A percentile compares a stretch with the other conserved stretches of the same genome.
Evolutionary conservation across 1,140 invertebrate species (phyloP).

Genomic region (Microplitis demolitor): DNA sequence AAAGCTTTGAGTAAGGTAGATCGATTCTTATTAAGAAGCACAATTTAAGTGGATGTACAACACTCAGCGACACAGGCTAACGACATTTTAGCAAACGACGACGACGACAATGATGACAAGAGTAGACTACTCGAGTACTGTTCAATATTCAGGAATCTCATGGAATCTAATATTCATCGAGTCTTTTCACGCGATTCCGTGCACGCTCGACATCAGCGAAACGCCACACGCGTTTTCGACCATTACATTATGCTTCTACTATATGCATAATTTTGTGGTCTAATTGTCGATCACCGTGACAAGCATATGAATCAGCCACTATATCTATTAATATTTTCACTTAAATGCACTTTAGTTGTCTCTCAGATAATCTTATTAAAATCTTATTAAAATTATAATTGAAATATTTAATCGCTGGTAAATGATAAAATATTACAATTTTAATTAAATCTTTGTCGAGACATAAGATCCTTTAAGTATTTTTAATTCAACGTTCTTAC

Average conservation of each 20-base stretch:
- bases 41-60: not conserved
- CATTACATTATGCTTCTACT: not conserved
- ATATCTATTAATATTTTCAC: no score
- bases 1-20: not conserved
- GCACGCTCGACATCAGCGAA: conserved; percentile 11
- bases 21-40: not conserved
- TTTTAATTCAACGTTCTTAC: no score
- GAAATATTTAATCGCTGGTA: no score
- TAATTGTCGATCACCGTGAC: conserved; percentile 13
- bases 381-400: no score
- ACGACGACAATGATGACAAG: no score
- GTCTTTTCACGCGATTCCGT: conserved; percentile 15
- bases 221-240: conserved; percentile 7
- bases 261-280: conserved; percentile 8
- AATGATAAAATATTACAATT: no score
- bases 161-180: conserved; percentile 20
- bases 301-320: not conserved
- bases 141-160: conserved; percentile 19
- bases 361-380: no score
- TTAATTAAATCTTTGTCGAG: no score
- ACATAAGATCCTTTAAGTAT: no score
- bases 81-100: not conserved
- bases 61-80: not conserved
- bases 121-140: not conserved
- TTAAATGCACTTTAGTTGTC: no score